Evolutionary conservation across 2,888 invertebrate species (phyloP).

Genomic region (Agrochola litura): DNA sequence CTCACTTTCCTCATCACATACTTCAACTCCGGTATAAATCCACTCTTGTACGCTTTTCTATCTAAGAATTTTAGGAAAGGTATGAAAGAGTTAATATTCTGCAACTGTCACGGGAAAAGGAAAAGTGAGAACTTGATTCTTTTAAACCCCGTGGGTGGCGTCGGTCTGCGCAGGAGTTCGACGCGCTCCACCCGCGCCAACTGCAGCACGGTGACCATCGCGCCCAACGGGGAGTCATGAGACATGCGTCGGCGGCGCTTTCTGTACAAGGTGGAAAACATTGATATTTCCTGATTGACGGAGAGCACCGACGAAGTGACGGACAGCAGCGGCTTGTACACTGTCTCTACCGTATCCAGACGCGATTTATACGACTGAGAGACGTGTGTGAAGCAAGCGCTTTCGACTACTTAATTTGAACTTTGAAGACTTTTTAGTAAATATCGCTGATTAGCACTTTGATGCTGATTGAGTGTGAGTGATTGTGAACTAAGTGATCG

Average conservation of each 20-base stretch:
- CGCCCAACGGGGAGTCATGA: constrained; percentile 89
- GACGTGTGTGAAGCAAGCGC: constrained; percentile 20
- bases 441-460: constrained; percentile 44
- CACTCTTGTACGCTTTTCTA: constrained; percentile 96
- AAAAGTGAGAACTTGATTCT: constrained; percentile 86
- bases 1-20: constrained; percentile 96
- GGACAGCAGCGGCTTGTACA: constrained; percentile 86
- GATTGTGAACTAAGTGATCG: constrained; percentile 74
- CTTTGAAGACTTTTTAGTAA: constrained; percentile 49
- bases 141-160: constrained; percentile 85
- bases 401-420: constrained; percentile 15
- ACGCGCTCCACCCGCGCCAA: constrained; percentile 89
- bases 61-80: constrained; percentile 95
- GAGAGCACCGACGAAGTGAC: constrained; percentile 88
- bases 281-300: constrained; percentile 89
- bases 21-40: constrained; percentile 97
- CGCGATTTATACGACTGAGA: constrained; percentile 82
- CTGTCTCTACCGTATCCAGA: constrained; percentile 84
- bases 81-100: constrained; percentile 95
- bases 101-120: constrained; percentile 85
- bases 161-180: constrained; percentile 85
- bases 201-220: constrained; percentile 89
- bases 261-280: constrained; percentile 84
- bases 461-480: constrained; percentile 50
- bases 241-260: constrained; percentile 84